Conservation (phyloP, 30 jellyfish, hydroid and myxozoan species). For the Aurelia coerulea region DNA sequence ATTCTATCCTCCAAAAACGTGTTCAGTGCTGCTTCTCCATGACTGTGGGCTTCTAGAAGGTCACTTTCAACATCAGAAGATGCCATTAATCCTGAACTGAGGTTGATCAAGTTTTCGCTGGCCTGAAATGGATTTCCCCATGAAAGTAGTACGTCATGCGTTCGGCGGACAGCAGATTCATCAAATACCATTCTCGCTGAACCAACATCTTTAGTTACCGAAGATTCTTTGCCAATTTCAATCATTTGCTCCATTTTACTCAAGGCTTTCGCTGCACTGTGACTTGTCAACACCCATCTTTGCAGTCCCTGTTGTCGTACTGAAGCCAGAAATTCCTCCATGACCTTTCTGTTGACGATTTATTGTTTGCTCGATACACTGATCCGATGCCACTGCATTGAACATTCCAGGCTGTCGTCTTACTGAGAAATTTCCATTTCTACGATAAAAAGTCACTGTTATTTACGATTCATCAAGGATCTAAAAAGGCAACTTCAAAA, state of each 20-base stretch:
- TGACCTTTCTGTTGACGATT: conserved; percentile 3
- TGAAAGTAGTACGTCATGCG: background rate
- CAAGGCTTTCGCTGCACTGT: conserved; percentile 9
- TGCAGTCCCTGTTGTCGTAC: conserved; percentile 8
- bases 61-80: background rate
- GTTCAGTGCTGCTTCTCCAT: background rate
- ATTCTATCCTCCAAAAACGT: background rate
- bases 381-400: conserved; percentile 44
- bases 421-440: background rate
- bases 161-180: background rate
- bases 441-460: background rate
- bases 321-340: conserved; percentile 12
- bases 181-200: conserved; percentile 4
- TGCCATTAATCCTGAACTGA: background rate
- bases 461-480: too few relatives aligned
- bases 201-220: conserved; percentile 8
- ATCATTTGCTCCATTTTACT: background rate
- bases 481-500: too few relatives aligned
- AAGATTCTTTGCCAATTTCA: conserved; percentile 3
- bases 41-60: background rate
- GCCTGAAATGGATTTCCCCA: conserved; percentile 1
- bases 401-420: conserved; percentile 22
- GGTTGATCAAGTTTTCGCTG: background rate
- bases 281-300: conserved; percentile 22
- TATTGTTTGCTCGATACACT: conserved; percentile 9